Evolutionary conservation across 1,140 invertebrate genomes (phyloP).

Genomic region (Tetranychus urticae): DNA sequence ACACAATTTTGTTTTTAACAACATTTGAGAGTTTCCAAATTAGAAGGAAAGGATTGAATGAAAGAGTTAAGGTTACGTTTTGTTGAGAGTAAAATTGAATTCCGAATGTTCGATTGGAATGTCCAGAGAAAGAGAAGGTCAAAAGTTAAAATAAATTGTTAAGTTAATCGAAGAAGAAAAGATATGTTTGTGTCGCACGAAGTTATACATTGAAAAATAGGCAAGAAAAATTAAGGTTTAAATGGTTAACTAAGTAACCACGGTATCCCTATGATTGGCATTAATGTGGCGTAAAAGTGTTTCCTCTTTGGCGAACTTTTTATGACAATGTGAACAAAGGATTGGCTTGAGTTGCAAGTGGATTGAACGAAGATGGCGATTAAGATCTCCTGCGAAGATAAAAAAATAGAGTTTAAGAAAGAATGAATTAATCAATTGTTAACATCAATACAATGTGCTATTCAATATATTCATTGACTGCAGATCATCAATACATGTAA

Average conservation of each 20-base stretch:
- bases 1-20: no score
- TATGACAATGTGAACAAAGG: constrained; percentile 17
- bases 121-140: no score
- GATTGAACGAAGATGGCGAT: constrained; percentile 17
- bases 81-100: no score
- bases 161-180: no score
- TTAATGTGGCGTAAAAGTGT: constrained; percentile 19
- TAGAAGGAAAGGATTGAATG: no score
- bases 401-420: background rate
- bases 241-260: background rate
- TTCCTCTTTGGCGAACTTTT: constrained; percentile 17
- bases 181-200: no score
- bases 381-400: constrained; percentile 17
- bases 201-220: no score
- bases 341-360: constrained; percentile 15
- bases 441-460: background rate
- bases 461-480: background rate
- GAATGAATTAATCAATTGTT: background rate
- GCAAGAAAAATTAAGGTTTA: no score
- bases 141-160: no score
- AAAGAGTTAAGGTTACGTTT: no score
- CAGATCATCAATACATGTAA: background rate
- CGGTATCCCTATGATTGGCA: constrained; percentile 12
- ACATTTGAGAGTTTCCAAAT: no score
- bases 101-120: no score